phyloP scores from a whole-genome alignment of 2,113 vertebrate genomes.

The Prochilodus magdalenae region DNA sequence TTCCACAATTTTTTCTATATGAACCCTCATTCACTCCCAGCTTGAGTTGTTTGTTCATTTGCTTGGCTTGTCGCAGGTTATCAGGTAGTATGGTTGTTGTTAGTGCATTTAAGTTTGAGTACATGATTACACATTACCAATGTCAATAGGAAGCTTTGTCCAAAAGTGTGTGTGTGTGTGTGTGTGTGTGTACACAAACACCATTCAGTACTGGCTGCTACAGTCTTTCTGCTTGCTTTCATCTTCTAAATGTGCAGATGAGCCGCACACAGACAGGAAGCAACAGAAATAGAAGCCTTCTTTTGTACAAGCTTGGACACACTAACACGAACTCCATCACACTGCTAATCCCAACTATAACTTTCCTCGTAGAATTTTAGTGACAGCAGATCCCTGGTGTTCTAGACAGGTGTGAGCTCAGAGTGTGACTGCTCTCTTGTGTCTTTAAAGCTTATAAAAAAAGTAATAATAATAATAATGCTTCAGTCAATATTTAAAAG shows the following conservation, averaged over 20 bases:
- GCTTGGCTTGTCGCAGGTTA: no score
- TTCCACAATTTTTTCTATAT: no score
- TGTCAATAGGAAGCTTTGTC: no score
- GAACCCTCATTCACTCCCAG: no score
- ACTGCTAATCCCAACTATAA: not conserved
- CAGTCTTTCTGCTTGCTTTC: not conserved
- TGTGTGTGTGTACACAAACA: not conserved
- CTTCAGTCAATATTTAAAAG: no score
- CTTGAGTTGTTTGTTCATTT: no score
- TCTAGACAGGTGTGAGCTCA: not conserved
- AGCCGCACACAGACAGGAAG: not conserved
- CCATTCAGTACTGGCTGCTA: not conserved
- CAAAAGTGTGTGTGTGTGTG: not conserved
- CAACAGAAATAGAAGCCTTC: not conserved
- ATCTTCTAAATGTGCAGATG: not conserved
- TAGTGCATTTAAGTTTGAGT: no score
- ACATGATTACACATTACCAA: no score
- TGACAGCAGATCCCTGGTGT: not conserved
- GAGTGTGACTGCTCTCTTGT: not conserved
- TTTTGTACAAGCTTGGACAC: not conserved
- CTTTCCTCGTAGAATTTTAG: not conserved
- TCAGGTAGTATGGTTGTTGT: no score
- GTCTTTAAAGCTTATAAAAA: not conserved
- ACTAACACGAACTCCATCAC: slow-evolving; percentile 50
- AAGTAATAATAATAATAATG: not conserved